phyloP scores from a whole-genome alignment of 2,113 vertebrate species.

The Rattus norvegicus region GRCr8 NC_086030.1:28575001-28575500 shows the following conservation, averaged over 20 bases:
- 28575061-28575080: not conserved
- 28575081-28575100: not conserved
- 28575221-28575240: not conserved
- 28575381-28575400: not conserved
- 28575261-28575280: not conserved
- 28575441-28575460: too few relatives aligned
- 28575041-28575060: not conserved
- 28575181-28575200: not conserved
- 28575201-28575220: not conserved
- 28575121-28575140: not conserved
- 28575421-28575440: not conserved
- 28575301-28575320: not conserved
- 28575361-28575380: not conserved
- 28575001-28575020: not conserved
- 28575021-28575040: not conserved
- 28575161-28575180: too few relatives aligned
- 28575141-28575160: not conserved
- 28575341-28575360: not conserved
- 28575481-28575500: not conserved
- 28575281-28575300: not conserved
- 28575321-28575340: not conserved
- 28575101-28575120: not conserved
- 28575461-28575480: constrained; percentile 19
- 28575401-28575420: not conserved
- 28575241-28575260: not conserved